phyloP scores from a whole-genome alignment of 1,140 invertebrate species.

The Spodoptera litura region DNA sequence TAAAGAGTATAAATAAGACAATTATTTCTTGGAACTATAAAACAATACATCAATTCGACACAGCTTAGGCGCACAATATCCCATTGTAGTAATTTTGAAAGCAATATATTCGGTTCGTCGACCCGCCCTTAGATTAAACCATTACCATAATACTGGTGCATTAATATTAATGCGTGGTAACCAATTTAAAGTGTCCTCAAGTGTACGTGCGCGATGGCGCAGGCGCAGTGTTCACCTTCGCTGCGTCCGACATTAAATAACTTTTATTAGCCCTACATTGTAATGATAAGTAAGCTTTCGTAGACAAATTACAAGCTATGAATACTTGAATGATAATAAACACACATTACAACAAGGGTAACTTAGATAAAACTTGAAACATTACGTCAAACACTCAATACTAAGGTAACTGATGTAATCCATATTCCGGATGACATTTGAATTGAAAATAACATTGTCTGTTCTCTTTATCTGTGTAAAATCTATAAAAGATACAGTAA shows the following conservation, averaged over 20 bases:
- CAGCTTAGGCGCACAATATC: slow-evolving; percentile 13
- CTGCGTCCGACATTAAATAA: slow-evolving; percentile 7
- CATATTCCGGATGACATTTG: too few relatives aligned
- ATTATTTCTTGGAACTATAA: slow-evolving; percentile 16
- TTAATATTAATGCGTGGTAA: slow-evolving; percentile 48
- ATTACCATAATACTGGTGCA: slow-evolving; percentile 44
- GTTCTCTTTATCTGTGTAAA: too few relatives aligned
- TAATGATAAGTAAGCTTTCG: background rate
- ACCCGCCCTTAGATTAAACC: slow-evolving; percentile 34
- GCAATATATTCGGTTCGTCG: slow-evolving; percentile 15
- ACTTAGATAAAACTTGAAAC: too few relatives aligned
- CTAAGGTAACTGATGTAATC: too few relatives aligned
- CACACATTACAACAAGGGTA: too few relatives aligned
- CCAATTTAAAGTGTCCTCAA: slow-evolving; percentile 47
- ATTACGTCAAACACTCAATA: too few relatives aligned
- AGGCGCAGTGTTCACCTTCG: slow-evolving; percentile 1
- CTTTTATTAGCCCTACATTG: slow-evolving; percentile 5
- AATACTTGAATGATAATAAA: too few relatives aligned
- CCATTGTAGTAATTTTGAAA: slow-evolving; percentile 19
- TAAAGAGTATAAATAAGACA: slow-evolving; percentile 17
- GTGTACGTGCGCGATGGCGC: slow-evolving; percentile 19
- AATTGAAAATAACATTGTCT: too few relatives aligned
- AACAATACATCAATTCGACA: slow-evolving; percentile 25
- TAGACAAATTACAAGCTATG: too few relatives aligned
- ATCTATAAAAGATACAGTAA: too few relatives aligned